Base-by-base conservation (phyloP, 2,888 invertebrate genomes). In the Proisotoma minuta region DNA sequence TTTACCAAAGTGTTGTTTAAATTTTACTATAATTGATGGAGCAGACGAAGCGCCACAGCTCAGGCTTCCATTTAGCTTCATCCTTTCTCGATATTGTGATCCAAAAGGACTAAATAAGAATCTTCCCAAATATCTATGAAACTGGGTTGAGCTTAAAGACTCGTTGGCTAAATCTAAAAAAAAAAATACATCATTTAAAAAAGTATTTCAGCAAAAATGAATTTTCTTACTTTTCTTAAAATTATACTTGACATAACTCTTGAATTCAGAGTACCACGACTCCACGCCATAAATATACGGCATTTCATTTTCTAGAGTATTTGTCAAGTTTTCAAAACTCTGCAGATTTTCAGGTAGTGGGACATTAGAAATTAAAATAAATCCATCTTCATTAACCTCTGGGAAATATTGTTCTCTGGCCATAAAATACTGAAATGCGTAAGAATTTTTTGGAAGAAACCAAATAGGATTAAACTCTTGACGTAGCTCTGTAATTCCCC, bases 31-130 rank as follows among this genome's bases (percentile, higher is more conserved):
- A n/a, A n/a, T n/a, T n/a, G n/a, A n/a, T n/a, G 81, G 78, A 1
- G 84, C 81, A 0, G 83, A 80, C 1, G 81, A 80, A 48, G 79
- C 75, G 1, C 88, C 88, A 76, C 89, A 89, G 53, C 79, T 78
- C 34, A 88, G 76, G 10, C 82, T 79, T 15, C 79, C 76, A 3
- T 79, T 77, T 75, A 89, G 87, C 72, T 82, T 82, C 73, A 89
- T 86, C 76, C 85, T 86, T 0, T 82, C 79, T 76, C 85, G 85
- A 78, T 82, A 88, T 73, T 83, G 83, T 4, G 87, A 87, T 24
- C 88, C 86, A 50, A 79, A 77, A 0, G 84, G 83, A 75, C 87
- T 88, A 73, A 83, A 85, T 24, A 89, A 76, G 77, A 87, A 89
- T 75, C 84, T 84, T 0, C 87, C 85, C 63, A 89, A 78, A 75